Percentiles rank a stretch among this genome's conserved stretches.
These are phyloP conservation scores for Galleria mellonella DNA, from an alignment of 1,140 invertebrate genomes.

Conservation along the genomic window DNA sequence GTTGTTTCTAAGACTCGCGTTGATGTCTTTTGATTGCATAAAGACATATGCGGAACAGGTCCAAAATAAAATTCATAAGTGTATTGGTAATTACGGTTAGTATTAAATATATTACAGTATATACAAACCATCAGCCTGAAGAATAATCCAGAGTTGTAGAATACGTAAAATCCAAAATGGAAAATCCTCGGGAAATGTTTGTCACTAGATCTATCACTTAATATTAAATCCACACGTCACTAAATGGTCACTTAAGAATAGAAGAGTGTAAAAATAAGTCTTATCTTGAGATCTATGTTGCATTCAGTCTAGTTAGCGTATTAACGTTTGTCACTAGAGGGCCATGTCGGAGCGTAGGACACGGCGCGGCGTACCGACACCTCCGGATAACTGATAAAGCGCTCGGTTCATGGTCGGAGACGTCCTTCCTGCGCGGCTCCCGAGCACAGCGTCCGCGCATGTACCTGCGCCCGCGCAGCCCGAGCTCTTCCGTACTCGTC, in stretches of 20 bases:
- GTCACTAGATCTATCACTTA: constrained; percentile 49
- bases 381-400: constrained; percentile 67
- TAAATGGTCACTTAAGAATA: constrained; percentile 60
- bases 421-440: constrained; percentile 50
- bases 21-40: constrained; percentile 59
- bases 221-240: constrained; percentile 55
- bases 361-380: constrained; percentile 54
- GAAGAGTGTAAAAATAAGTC: constrained; percentile 61
- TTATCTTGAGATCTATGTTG: constrained; percentile 69
- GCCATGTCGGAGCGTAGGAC: constrained; percentile 44
- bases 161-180: constrained; percentile 47
- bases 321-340: constrained; percentile 28
- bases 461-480: constrained; percentile 38
- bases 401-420: constrained; percentile 61
- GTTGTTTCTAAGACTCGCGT: constrained; percentile 37
- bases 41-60: constrained; percentile 6
- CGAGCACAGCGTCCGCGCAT: constrained; percentile 4
- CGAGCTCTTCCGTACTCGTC: constrained; percentile 51
- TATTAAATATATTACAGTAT: not conserved
- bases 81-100: not conserved
- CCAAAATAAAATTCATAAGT: constrained; percentile 7
- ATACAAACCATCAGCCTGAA: constrained; percentile 25
- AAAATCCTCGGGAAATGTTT: constrained; percentile 40
- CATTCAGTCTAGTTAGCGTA: constrained; percentile 49
- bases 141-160: constrained; percentile 23